Base-by-base conservation (phyloP, 2,113 vertebrate species). In the Canis aureus region DNA sequence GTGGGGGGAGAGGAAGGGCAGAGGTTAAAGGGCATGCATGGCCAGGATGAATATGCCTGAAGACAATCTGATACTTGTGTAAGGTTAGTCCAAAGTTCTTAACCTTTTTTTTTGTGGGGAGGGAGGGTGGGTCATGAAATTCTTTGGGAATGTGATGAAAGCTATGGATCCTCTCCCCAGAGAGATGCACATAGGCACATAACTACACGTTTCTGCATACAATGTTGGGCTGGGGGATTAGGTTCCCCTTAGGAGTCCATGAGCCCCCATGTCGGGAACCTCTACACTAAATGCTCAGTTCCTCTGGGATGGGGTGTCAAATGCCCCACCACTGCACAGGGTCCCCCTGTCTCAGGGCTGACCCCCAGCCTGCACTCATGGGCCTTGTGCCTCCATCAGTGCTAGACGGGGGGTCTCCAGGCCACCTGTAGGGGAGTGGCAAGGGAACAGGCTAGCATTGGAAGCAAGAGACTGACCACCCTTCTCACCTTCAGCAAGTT, bases 401-500 rank as follows among this genome's bases (percentile, higher is more conserved):
- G 71, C 23, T 51, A 69, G 38, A 76, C 53, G 69, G 23, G 27
- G 3, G 29, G 22, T 92, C 95, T 94, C 81, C 35, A 94, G 8
- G 27, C 9, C 29, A 91, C 92, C 73, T 59, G 38, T 71, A 23
- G 22, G 20, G 35, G 11, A 49, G 29, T 5, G 20, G 27, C n/a
- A 86, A 91, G 81, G 51, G 43, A 85, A 95, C 15, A 85, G 74
- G 60, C 43, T n/a, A 59, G 57, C 83, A 64, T 2, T 19, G 23
- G 67, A 92, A 80, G 55, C 13, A 86, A 84, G 69, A 86, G 59
- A 80, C 27, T n/a, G n/a, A 53, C 4, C 13, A 66, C 35, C 74
- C 67, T 86, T 93, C 66, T 97, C 98, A 99, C 99, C 99, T 99
- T 99, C 76, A 99, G 98, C 86, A 99, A 99, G 97, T 99, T 99